Evolutionary conservation across 2,113 vertebrate genomes (phyloP).

Genomic region (Cyanoramphus novaezelandiae): DNA sequence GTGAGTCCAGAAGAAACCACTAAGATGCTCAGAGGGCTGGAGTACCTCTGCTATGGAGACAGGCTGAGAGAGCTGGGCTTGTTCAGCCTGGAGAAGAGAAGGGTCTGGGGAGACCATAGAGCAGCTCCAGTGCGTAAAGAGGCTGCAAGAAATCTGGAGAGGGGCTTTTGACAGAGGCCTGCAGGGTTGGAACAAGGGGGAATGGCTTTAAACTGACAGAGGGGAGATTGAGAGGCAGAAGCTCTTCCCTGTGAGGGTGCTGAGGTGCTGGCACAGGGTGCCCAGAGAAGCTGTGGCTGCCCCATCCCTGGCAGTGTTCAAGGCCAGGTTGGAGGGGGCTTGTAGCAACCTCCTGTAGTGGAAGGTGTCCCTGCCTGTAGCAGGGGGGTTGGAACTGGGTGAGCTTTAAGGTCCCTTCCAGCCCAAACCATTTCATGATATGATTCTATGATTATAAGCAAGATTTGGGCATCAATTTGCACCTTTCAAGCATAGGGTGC

Average conservation of each 20-base stretch:
- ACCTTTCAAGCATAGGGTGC: rapidly evolving
- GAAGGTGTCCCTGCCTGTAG: not conserved
- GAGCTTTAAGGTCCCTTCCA: not conserved
- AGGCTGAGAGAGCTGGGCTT: not conserved
- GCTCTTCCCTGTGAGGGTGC: not conserved
- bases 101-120: not conserved
- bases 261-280: not conserved
- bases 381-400: not conserved
- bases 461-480: not conserved
- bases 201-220: not conserved
- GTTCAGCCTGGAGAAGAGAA: not conserved
- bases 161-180: not conserved
- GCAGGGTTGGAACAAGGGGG: not conserved
- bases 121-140: not conserved
- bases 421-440: not conserved
- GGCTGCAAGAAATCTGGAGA: not conserved
- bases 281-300: not conserved
- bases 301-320: not conserved
- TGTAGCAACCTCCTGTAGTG: not conserved
- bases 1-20: not conserved
- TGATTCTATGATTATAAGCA: not conserved
- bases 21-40: not conserved
- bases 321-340: not conserved
- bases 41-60: not conserved
- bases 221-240: not conserved